These are phyloP conservation scores for Hylia prasina DNA, from an alignment of 2,113 vertebrate genomes.

Conservation along the genomic window DNA sequence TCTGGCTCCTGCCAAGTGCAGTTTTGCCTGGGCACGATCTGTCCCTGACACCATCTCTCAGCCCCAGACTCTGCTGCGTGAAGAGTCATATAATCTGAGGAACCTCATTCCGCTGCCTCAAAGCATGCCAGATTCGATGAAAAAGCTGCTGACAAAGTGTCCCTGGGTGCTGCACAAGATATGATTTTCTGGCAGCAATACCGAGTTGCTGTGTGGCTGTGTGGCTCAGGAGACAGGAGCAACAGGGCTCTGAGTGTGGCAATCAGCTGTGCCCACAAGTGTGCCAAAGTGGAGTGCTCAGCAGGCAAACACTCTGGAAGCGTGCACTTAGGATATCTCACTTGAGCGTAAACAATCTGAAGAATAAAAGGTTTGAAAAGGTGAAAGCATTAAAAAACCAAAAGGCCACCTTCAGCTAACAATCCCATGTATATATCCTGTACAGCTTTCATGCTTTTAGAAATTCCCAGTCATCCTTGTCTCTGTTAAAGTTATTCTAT, in stretches of 20 bases:
- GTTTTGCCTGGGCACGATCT: not conserved
- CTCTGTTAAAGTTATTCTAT: not conserved
- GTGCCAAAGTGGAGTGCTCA: not conserved
- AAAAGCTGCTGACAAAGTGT: not conserved
- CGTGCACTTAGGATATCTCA: not conserved
- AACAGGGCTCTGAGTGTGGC: not conserved
- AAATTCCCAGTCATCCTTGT: not conserved
- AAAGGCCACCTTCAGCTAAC: not conserved
- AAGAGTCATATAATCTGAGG: not conserved
- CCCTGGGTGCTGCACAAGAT: not conserved
- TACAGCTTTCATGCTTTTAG: not conserved
- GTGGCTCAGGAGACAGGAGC: not conserved
- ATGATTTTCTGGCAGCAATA: not conserved
- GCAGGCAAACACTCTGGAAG: not conserved
- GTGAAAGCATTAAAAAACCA: not conserved
- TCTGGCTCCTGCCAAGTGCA: not conserved
- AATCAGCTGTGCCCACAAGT: conserved; percentile 18
- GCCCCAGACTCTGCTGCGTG: not conserved
- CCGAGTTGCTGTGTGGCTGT: not conserved
- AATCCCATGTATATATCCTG: not conserved
- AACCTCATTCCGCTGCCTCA: not conserved
- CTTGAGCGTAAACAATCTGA: not conserved
- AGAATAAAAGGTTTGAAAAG: not conserved
- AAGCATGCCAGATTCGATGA: not conserved
- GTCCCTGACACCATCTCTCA: not conserved